These are phyloP conservation scores for Drosophila pachea DNA, from an alignment of 1,140 invertebrate genomes.

Conservation along the genomic window DNA sequence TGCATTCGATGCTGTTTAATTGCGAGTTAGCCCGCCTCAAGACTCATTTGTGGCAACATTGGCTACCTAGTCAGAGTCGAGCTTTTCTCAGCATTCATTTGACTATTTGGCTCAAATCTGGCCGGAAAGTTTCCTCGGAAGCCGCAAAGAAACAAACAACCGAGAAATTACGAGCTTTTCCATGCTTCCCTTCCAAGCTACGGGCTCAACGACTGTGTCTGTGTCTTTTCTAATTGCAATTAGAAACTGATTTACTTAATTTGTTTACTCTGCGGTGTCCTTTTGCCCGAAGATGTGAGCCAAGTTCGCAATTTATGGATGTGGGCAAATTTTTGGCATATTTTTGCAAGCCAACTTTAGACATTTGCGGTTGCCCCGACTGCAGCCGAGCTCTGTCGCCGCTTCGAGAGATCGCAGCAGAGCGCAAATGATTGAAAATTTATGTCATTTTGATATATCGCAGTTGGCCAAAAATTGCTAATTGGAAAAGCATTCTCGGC, in stretches of 20 bases:
- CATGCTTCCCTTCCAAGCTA: background rate
- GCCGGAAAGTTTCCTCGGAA: slow-evolving; percentile 40
- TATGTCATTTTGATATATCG: slow-evolving; percentile 28
- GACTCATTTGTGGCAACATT: too few relatives aligned
- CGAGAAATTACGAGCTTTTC: slow-evolving; percentile 14
- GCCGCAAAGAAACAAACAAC: slow-evolving; percentile 62
- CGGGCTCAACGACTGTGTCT: too few relatives aligned
- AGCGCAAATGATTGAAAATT: slow-evolving; percentile 48
- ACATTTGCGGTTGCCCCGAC: slow-evolving; percentile 54
- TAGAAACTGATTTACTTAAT: slow-evolving; percentile 72
- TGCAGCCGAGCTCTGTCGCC: too few relatives aligned
- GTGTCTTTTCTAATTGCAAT: slow-evolving; percentile 54
- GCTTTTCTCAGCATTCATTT: slow-evolving; percentile 29
- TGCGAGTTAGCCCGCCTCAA: too few relatives aligned
- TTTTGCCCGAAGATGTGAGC: slow-evolving; percentile 33
- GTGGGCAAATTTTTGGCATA: slow-evolving; percentile 63
- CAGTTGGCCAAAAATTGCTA: slow-evolving; percentile 42
- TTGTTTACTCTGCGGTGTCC: slow-evolving; percentile 67
- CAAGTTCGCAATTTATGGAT: slow-evolving; percentile 62
- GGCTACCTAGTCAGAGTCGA: background rate
- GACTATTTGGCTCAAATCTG: slow-evolving; percentile 49
- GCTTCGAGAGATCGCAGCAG: slow-evolving; percentile 35
- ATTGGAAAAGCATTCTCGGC: slow-evolving; percentile 28
- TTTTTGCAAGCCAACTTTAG: slow-evolving; percentile 59
- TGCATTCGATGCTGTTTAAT: too few relatives aligned